Evolutionary conservation across 1,140 invertebrate genomes (phyloP).

Genomic region (Galleria mellonella): DNA sequence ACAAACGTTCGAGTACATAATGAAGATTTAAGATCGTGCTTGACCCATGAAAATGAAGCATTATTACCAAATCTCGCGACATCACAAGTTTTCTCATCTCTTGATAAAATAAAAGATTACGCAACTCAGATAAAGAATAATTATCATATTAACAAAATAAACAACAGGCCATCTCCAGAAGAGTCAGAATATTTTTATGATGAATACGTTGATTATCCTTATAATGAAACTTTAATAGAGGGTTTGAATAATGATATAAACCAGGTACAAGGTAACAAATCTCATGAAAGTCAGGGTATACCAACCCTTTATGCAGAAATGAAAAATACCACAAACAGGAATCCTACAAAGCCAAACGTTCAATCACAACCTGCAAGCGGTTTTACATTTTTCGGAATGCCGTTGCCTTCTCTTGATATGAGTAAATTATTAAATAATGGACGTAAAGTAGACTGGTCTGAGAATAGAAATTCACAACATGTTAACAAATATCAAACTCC

Average conservation of each 20-base stretch:
- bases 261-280: conserved; percentile 38
- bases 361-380: conserved; percentile 56
- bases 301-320: conserved; percentile 80
- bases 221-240: conserved; percentile 75
- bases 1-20: conserved; percentile 58
- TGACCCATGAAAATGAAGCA: conserved; percentile 79
- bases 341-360: conserved; percentile 34
- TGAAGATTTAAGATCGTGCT: conserved; percentile 70
- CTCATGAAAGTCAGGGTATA: conserved; percentile 75
- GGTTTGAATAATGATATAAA: conserved; percentile 43
- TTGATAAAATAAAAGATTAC: conserved; percentile 72
- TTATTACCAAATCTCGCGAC: conserved; percentile 70
- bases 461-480: conserved; percentile 44
- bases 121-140: conserved; percentile 54
- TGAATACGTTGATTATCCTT: conserved; percentile 84
- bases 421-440: conserved; percentile 77
- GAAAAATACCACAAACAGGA: conserved; percentile 70
- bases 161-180: conserved; percentile 76
- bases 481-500: conserved; percentile 64
- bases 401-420: conserved; percentile 83
- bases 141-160: conserved; percentile 50
- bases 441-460: conserved; percentile 60
- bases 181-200: conserved; percentile 88
- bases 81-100: conserved; percentile 71
- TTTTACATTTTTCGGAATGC: conserved; percentile 90